phyloP scores from a whole-genome alignment of 2,797 vertebrate species.

The Tolypeutes matacus region DNA sequence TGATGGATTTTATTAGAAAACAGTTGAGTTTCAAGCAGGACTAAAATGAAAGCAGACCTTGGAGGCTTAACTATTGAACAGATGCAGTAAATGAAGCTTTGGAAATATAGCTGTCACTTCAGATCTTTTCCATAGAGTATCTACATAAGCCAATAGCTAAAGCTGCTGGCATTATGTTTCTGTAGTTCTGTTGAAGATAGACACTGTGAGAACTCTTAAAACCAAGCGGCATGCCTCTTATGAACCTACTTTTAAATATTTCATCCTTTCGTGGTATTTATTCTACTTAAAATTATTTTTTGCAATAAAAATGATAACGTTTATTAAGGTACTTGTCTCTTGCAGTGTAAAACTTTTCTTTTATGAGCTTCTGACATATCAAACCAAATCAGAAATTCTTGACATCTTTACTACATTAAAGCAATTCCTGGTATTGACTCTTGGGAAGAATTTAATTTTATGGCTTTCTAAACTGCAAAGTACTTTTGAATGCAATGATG shows the following conservation, averaged over 20 bases:
- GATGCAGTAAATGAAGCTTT: slow-evolving; percentile 79
- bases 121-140: slow-evolving; percentile 76
- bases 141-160: slow-evolving; percentile 71
- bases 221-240: slow-evolving; percentile 29
- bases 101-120: slow-evolving; percentile 83
- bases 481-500: not conserved
- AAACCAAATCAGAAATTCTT: slow-evolving; percentile 54
- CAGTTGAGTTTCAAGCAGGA: slow-evolving; percentile 78
- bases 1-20: slow-evolving; percentile 81
- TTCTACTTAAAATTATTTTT: slow-evolving; percentile 46
- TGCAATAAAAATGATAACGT: slow-evolving; percentile 54
- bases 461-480: not conserved
- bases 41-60: slow-evolving; percentile 73
- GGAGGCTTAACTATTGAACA: slow-evolving; percentile 74
- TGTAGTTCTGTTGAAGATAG: slow-evolving; percentile 67
- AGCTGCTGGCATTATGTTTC: slow-evolving; percentile 71
- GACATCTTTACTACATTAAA: slow-evolving; percentile 51
- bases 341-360: not conserved
- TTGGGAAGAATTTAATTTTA: slow-evolving; percentile 48
- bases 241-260: slow-evolving; percentile 45
- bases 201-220: slow-evolving; percentile 50
- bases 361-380: slow-evolving; percentile 42
- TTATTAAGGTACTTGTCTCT: not conserved
- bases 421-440: slow-evolving; percentile 47
- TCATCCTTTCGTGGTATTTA: slow-evolving; percentile 63